These are phyloP conservation scores for Tachina grossa DNA, from an alignment of 2,888 invertebrate species.

Conservation along the genomic window DNA sequence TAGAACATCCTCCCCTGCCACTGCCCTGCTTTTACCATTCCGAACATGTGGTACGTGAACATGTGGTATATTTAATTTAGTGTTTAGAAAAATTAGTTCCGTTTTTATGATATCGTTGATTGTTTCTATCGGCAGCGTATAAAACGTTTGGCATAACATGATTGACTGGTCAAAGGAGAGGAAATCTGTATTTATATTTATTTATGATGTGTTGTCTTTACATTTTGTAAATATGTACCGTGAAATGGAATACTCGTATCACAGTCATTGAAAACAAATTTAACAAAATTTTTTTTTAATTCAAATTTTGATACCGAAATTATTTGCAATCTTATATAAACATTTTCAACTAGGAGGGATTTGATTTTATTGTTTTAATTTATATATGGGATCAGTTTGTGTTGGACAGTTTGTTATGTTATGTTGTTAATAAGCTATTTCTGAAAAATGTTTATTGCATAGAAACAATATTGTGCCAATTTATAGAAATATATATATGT, in stretches of 20 bases:
- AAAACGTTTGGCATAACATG: constrained; percentile 66
- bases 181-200: constrained; percentile 55
- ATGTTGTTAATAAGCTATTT: no score
- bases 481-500: no score
- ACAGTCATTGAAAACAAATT: neutral
- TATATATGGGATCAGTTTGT: neutral
- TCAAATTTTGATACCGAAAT: no score
- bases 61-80: constrained; percentile 23
- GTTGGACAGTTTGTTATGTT: neutral
- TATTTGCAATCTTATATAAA: no score
- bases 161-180: constrained; percentile 73
- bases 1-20: constrained; percentile 27
- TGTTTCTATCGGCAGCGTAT: constrained; percentile 50
- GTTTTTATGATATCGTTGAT: constrained; percentile 24
- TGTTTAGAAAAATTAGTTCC: neutral
- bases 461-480: no score
- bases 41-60: neutral
- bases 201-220: neutral
- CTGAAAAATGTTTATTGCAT: no score
- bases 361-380: no score
- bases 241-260: constrained; percentile 18
- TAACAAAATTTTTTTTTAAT: neutral
- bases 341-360: no score
- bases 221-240: neutral
- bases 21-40: constrained; percentile 27